Percentiles rank a stretch among this genome's conserved stretches.
Conservation (phyloP, 1,140 invertebrate genomes). For the Protaetia brevitarsis region DNA sequence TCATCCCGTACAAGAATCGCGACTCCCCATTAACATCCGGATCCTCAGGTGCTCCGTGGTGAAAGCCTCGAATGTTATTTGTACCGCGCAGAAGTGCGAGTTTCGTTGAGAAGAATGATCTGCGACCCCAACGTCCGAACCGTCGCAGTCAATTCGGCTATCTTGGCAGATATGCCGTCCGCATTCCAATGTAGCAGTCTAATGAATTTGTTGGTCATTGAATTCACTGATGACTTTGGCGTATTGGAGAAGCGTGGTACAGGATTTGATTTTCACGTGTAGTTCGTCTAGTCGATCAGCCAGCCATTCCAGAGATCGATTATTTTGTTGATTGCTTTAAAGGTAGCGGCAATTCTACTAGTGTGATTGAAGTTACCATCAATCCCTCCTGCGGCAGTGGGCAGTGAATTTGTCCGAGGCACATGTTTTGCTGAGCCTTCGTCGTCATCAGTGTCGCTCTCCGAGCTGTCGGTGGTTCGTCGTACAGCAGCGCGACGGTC, state of each 20-base stretch:
- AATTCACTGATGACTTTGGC: neutral
- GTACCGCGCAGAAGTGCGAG: neutral
- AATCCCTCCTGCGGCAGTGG: no score
- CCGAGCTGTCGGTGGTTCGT: no score
- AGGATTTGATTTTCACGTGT: neutral
- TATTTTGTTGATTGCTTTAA: neutral
- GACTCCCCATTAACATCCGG: no score
- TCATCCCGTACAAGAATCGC: neutral
- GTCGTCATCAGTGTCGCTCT: no score
- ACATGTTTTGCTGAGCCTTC: no score
- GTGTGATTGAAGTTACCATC: neutral
- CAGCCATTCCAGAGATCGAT: neutral
- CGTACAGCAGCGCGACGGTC: no score
- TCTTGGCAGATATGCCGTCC: neutral
- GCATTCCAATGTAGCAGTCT: neutral
- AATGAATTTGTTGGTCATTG: neutral
- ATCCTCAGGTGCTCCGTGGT: no score
- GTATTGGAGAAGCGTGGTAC: neutral
- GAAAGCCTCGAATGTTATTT: no score
- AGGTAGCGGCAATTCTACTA: neutral
- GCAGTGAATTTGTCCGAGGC: no score
- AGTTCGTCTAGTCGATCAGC: neutral
- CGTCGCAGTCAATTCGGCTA: neutral
- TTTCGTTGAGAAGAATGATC: neutral
- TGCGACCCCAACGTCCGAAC: neutral